Percentiles rank a stretch among this genome's conserved stretches.
Conservation (phyloP, 2,113 vertebrate species). For the Hylia prasina region DNA sequence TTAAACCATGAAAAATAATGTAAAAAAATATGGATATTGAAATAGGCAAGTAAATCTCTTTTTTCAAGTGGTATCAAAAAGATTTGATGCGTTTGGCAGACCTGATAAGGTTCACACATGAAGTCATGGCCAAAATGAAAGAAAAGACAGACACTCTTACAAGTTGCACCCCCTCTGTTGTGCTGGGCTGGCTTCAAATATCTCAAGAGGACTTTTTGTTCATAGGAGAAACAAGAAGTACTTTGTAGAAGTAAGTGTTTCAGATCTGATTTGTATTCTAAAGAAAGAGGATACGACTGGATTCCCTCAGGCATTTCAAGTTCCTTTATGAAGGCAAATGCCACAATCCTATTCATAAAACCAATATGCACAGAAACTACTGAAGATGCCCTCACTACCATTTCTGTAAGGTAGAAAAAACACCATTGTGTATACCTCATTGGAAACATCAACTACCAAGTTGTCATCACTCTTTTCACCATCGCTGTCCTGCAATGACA, state of each 20-base stretch:
- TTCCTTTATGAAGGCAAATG: background rate
- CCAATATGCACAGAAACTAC: background rate
- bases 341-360: background rate
- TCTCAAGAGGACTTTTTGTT: background rate
- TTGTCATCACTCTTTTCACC: conserved; percentile 86
- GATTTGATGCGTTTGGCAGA: background rate
- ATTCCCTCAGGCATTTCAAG: background rate
- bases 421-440: conserved; percentile 72
- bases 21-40: background rate
- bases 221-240: background rate
- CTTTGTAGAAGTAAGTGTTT: background rate
- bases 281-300: background rate
- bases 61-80: background rate
- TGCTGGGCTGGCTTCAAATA: background rate
- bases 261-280: background rate
- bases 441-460: conserved; percentile 85
- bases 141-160: background rate
- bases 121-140: background rate
- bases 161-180: background rate
- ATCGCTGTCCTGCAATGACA: conserved; percentile 79
- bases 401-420: background rate
- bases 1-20: background rate
- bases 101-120: background rate
- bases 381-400: background rate
- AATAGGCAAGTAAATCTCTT: background rate